phyloP scores from a whole-genome alignment of 2,797 vertebrate genomes.

The Lutjanus argentimaculatus region DNA sequence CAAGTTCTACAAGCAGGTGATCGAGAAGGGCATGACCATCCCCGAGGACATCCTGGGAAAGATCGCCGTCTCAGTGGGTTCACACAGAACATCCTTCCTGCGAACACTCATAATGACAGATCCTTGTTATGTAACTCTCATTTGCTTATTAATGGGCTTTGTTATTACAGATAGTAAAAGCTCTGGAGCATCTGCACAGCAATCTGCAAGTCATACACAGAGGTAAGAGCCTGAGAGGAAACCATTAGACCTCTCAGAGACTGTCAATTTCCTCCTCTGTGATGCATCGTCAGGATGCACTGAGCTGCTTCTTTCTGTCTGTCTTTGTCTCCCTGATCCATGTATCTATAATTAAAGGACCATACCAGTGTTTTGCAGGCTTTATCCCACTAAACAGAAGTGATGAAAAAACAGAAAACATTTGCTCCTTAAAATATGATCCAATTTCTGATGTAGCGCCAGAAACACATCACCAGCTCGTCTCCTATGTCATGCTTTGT shows the following conservation, averaged over 20 bases:
- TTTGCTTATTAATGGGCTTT: constrained; percentile 30
- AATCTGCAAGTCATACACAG: constrained; percentile 97
- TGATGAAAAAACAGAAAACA: no score
- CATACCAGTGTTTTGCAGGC: not conserved
- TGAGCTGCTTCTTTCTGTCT: not conserved
- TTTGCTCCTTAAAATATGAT: no score
- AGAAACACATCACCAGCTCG: no score
- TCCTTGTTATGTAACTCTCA: not conserved
- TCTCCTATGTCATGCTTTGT: no score
- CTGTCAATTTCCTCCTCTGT: constrained; percentile 14
- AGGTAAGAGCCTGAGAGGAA: constrained; percentile 86
- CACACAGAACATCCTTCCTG: constrained; percentile 8
- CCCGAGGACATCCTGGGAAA: constrained; percentile 97
- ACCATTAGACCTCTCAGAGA: constrained; percentile 28
- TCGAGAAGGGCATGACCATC: constrained; percentile 93
- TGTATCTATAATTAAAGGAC: not conserved
- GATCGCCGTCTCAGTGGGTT: constrained; percentile 95
- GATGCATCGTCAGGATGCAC: not conserved
- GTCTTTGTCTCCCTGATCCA: not conserved
- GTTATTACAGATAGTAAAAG: constrained; percentile 94
- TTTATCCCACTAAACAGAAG: no score
- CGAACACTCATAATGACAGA: not conserved
- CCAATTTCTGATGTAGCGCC: no score
- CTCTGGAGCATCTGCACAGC: constrained; percentile 97
- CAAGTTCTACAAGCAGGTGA: constrained; percentile 98